These are phyloP conservation scores for Leptopilina boulardi DNA, from an alignment of 1,140 invertebrate species.

Conservation along the genomic window DNA sequence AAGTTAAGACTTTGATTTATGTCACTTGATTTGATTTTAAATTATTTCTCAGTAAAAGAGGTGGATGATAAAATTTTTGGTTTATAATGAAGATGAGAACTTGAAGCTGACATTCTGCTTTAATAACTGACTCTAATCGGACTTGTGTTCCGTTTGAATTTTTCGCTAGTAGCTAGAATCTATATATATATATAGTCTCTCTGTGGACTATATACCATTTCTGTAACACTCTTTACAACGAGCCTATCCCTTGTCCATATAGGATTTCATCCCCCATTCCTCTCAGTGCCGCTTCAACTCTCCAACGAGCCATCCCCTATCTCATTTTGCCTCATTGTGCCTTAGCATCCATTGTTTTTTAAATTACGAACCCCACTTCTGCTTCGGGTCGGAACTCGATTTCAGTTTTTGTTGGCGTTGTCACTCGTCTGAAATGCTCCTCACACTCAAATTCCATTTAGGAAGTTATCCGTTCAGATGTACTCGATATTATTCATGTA, in stretches of 20 bases:
- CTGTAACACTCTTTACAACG: conserved; percentile 48
- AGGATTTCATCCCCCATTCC: conserved; percentile 70
- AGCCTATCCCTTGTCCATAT: conserved; percentile 67
- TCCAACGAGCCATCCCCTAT: conserved; percentile 70
- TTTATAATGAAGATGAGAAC: conserved; percentile 7
- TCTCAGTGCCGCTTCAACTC: conserved; percentile 56
- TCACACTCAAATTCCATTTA: conserved; percentile 64
- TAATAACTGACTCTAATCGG: conserved; percentile 35
- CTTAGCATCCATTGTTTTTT: conserved; percentile 75
- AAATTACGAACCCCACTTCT: conserved; percentile 74
- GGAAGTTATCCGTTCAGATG: conserved; percentile 51
- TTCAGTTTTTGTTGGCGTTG: conserved; percentile 70
- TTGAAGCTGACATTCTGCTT: conserved; percentile 26
- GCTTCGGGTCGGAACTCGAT: conserved; percentile 69
- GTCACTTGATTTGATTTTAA: conserved; percentile 18
- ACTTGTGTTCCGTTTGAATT: conserved; percentile 62
- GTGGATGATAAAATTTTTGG: neutral
- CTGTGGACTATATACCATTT: too few species aligned
- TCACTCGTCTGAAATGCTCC: conserved; percentile 69
- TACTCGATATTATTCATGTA: conserved; percentile 47
- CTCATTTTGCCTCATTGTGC: conserved; percentile 76
- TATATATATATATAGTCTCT: conserved; percentile 59
- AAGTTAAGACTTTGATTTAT: too few species aligned
- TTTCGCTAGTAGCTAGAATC: conserved; percentile 64
- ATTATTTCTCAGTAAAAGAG: conserved; percentile 5